Percentiles rank a stretch among this genome's conserved stretches.
These are phyloP conservation scores for Tetranychus piercei DNA, from an alignment of 2,888 invertebrate genomes.

Conservation along the genomic window DNA sequence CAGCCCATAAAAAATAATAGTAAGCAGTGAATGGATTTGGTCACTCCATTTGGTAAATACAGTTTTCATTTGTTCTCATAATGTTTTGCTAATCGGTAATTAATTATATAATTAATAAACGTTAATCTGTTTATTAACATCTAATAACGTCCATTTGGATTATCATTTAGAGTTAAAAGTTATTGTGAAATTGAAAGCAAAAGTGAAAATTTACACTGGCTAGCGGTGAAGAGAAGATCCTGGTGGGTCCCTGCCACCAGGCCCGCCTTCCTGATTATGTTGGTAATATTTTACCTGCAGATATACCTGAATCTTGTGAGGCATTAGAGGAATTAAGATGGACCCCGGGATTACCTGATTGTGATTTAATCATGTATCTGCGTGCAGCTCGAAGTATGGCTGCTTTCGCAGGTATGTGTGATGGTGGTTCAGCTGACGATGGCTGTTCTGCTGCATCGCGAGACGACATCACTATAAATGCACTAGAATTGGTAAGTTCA, in stretches of 20 bases:
- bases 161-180: too few relatives aligned
- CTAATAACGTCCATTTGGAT: too few relatives aligned
- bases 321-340: slow-evolving; percentile 70
- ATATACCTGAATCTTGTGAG: slow-evolving; percentile 33
- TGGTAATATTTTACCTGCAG: slow-evolving; percentile 31
- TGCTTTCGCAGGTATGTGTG: slow-evolving; percentile 96
- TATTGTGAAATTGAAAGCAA: too few relatives aligned
- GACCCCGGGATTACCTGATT: slow-evolving; percentile 83
- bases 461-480: slow-evolving; percentile 93
- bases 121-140: too few relatives aligned
- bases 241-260: slow-evolving; percentile 43
- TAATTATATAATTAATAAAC: too few relatives aligned
- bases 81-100: too few relatives aligned
- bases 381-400: slow-evolving; percentile 89
- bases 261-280: slow-evolving; percentile 35
- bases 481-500: slow-evolving; percentile 59
- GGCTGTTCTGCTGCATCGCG: slow-evolving; percentile 88
- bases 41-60: too few relatives aligned
- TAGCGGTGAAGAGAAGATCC: slow-evolving; percentile 37
- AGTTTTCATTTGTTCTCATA: too few relatives aligned
- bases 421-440: slow-evolving; percentile 89
- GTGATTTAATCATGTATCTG: slow-evolving; percentile 90
- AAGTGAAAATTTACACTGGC: background rate
- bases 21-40: too few relatives aligned
- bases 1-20: too few relatives aligned